These are phyloP conservation scores for Hermaeophaga mercurialis DNA, from an alignment of 2,888 invertebrate genomes.

Conservation along the genomic window DNA sequence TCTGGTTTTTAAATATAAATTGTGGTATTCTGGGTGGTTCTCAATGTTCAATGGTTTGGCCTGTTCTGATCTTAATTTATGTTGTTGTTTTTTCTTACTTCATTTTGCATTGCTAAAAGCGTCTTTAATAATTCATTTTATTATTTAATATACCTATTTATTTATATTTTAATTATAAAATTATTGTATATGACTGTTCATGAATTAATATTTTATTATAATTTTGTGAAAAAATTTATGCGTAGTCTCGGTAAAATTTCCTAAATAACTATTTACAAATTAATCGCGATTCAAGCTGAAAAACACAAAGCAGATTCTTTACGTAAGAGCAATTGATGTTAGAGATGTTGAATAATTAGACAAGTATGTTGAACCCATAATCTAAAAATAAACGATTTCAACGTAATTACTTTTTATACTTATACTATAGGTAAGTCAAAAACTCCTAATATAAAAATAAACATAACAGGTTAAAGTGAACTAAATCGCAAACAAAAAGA, in stretches of 20 bases:
- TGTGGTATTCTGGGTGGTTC: too few species aligned
- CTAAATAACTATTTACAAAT: slow-evolving; percentile 20
- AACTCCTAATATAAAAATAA: slow-evolving; percentile 27
- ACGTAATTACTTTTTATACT: slow-evolving; percentile 23
- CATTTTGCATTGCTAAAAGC: too few species aligned
- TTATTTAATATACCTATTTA: too few species aligned
- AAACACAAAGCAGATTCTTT: slow-evolving; percentile 21
- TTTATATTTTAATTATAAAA: too few species aligned
- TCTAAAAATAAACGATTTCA: slow-evolving; percentile 29
- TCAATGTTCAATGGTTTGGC: too few species aligned
- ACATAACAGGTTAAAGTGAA: slow-evolving; percentile 25
- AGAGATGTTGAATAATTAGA: slow-evolving; percentile 20
- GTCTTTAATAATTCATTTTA: too few species aligned
- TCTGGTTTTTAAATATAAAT: too few species aligned
- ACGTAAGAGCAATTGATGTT: slow-evolving; percentile 20
- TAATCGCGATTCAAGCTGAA: slow-evolving; percentile 16
- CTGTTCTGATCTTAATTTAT: too few species aligned
- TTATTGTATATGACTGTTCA: too few species aligned
- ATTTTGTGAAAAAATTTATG: too few species aligned
- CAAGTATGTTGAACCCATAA: slow-evolving; percentile 26
- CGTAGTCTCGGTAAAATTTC: slow-evolving; percentile 10
- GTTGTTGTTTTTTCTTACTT: too few species aligned
- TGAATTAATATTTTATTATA: too few species aligned
- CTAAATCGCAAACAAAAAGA: slow-evolving; percentile 29
- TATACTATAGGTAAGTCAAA: slow-evolving; percentile 12